phyloP scores from a whole-genome alignment of 2,888 invertebrate species.

The Meghimatium bilineatum region DNA sequence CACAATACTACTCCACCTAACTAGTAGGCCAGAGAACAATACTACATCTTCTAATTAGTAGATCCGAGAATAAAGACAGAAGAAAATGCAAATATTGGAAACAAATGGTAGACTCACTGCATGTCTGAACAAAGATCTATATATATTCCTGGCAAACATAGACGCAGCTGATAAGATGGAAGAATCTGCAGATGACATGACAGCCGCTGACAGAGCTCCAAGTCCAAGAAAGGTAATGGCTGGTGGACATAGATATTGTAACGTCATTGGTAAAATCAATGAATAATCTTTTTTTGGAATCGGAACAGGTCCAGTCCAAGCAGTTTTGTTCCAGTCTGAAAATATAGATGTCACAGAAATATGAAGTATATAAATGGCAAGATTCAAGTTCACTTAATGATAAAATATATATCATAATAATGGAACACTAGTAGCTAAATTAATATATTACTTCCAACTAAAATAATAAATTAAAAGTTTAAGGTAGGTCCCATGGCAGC shows the following conservation, averaged over 20 bases:
- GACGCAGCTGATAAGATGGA: constrained; percentile 98
- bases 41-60: too few species aligned
- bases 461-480: too few species aligned
- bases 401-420: too few species aligned
- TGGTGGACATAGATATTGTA: constrained; percentile 96
- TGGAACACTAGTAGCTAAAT: too few species aligned
- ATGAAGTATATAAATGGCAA: too few species aligned
- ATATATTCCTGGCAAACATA: constrained; percentile 99
- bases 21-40: too few species aligned
- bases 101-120: constrained; percentile 79
- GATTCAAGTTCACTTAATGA: too few species aligned
- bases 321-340: constrained; percentile 96
- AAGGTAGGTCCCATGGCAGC: too few species aligned
- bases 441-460: too few species aligned
- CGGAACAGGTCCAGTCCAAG: constrained; percentile 80
- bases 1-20: too few species aligned
- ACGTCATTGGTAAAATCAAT: constrained; percentile 96
- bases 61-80: too few species aligned
- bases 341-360: background rate
- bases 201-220: constrained; percentile 98
- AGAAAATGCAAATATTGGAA: too few species aligned
- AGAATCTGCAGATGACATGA: constrained; percentile 99
- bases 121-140: constrained; percentile 88
- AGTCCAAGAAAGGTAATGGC: constrained; percentile 98
- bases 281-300: constrained; percentile 83